These are phyloP conservation scores for Opisthocomus hoazin DNA, from an alignment of 2,113 vertebrate species.

Conservation along the genomic window DNA sequence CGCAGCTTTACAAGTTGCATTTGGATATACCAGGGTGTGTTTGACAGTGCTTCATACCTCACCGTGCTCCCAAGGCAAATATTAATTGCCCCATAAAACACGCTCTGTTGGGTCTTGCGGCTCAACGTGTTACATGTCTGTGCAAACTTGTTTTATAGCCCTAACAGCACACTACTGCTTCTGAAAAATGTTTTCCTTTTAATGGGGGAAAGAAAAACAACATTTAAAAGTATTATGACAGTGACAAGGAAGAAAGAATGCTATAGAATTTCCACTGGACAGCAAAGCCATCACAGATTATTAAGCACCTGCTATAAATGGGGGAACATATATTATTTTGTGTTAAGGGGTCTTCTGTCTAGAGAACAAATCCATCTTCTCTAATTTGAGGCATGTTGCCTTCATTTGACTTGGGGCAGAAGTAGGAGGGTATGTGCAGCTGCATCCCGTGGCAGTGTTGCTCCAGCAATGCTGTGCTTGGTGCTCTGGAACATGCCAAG, in stretches of 20 bases:
- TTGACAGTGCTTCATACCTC: conserved; percentile 30
- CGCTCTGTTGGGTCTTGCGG: conserved; percentile 31
- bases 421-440: neutral
- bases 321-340: neutral
- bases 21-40: neutral
- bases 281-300: neutral
- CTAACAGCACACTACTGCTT: conserved; percentile 26
- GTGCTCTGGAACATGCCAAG: rapidly evolving
- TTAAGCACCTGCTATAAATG: conserved; percentile 30
- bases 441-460: neutral
- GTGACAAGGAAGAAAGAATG: conserved; percentile 38
- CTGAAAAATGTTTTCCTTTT: conserved; percentile 43
- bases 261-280: neutral
- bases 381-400: neutral
- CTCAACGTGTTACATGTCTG: conserved; percentile 20
- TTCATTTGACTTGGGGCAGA: neutral
- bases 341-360: neutral
- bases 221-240: neutral
- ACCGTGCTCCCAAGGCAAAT: conserved; percentile 1
- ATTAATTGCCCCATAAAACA: conserved; percentile 66
- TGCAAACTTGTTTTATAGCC: conserved; percentile 55
- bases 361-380: neutral
- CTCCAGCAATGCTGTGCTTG: neutral
- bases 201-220: conserved; percentile 41
- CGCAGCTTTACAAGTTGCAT: neutral